Evolutionary conservation across 2,797 vertebrate species (phyloP).

Genomic region (Polyboroides typus): DNA sequence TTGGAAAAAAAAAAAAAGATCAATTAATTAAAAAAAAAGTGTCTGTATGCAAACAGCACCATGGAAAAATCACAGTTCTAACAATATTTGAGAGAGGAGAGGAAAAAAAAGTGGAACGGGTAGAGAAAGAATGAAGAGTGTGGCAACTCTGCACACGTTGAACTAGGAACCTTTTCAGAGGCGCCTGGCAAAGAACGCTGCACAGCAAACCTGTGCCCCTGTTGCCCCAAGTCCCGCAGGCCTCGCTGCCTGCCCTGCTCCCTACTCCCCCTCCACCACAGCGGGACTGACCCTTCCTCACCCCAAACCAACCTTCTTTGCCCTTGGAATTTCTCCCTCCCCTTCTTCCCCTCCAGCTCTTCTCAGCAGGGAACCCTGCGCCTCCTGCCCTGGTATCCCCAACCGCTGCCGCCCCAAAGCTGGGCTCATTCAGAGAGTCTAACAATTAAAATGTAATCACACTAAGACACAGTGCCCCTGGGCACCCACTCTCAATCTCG

Average conservation of each 20-base stretch:
- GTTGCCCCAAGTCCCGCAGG: neutral
- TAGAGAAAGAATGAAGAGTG: neutral
- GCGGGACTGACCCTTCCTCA: neutral
- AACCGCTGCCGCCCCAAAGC: fast-evolving
- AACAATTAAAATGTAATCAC: neutral
- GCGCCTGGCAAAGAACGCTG: neutral
- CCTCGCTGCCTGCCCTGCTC: neutral
- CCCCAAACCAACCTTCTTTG: neutral
- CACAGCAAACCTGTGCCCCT: neutral
- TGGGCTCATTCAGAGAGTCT: fast-evolving
- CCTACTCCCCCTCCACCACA: neutral
- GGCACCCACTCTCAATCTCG: fast-evolving
- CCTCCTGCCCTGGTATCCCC: neutral
- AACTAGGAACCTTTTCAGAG: neutral
- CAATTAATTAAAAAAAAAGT: neutral
- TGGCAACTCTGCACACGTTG: neutral
- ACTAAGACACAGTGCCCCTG: fast-evolving
- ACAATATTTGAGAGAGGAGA: neutral
- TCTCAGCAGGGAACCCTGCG: neutral
- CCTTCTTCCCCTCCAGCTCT: neutral
- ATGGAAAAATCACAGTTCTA: neutral
- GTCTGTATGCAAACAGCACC: neutral
- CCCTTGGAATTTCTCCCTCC: neutral
- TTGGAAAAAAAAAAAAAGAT: neutral
- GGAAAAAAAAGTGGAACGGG: neutral